These are phyloP conservation scores for Bombus terrestris DNA, from an alignment of 1,140 invertebrate genomes.

Conservation along the genomic window DNA sequence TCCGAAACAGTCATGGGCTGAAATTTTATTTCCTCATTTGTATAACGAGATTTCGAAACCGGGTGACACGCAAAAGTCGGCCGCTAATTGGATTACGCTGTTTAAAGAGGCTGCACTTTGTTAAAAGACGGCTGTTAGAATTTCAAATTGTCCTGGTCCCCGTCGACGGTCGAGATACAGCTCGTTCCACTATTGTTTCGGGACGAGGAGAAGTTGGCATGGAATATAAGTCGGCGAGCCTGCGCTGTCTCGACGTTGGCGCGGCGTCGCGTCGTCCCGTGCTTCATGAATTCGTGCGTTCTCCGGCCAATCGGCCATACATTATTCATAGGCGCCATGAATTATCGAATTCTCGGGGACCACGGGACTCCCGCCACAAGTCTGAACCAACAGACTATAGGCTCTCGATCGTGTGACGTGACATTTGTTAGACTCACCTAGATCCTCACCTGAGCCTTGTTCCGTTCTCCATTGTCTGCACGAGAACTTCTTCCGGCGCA, in stretches of 20 bases:
- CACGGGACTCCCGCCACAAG: not conserved
- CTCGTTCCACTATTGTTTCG: slow-evolving; percentile 56
- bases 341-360: slow-evolving; percentile 59
- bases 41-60: slow-evolving; percentile 34
- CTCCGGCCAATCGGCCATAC: slow-evolving; percentile 34
- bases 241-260: slow-evolving; percentile 46
- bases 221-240: slow-evolving; percentile 33
- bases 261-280: not conserved
- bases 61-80: slow-evolving; percentile 39
- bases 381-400: not conserved
- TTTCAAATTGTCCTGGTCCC: slow-evolving; percentile 51
- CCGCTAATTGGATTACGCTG: slow-evolving; percentile 66
- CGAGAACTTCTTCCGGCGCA: slow-evolving; percentile 19
- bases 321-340: slow-evolving; percentile 67
- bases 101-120: slow-evolving; percentile 51
- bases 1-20: not conserved
- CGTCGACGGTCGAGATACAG: too few relatives aligned
- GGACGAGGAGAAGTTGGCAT: slow-evolving; percentile 14
- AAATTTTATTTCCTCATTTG: slow-evolving; percentile 43
- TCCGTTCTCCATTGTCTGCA: slow-evolving; percentile 5
- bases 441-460: slow-evolving; percentile 44
- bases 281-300: slow-evolving; percentile 65
- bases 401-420: slow-evolving; percentile 39
- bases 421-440: slow-evolving; percentile 62
- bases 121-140: slow-evolving; percentile 52